These are phyloP conservation scores for Sweltsa coloradensis DNA, from an alignment of 1,140 invertebrate species.

Conservation along the genomic window DNA sequence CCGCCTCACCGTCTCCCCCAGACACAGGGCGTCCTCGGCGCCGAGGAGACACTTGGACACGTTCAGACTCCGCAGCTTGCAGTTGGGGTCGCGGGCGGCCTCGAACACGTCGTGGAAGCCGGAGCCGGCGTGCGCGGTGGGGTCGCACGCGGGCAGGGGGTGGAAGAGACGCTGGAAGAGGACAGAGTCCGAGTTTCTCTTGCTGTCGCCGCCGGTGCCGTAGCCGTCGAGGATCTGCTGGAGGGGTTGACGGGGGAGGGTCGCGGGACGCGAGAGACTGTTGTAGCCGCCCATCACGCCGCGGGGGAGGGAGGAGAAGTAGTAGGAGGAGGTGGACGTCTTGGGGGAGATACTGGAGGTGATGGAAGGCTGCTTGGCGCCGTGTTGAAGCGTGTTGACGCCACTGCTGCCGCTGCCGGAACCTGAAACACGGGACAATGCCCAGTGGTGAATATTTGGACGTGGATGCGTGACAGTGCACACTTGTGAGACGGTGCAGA, in stretches of 20 bases:
- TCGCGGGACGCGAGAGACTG: constrained; percentile 31
- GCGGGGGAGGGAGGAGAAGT: constrained; percentile 33
- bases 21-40: constrained; percentile 37
- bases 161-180: constrained; percentile 36
- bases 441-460: no score
- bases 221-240: constrained; percentile 23
- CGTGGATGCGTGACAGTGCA: no score
- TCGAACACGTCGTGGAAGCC: constrained; percentile 36
- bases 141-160: constrained; percentile 36
- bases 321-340: constrained; percentile 16
- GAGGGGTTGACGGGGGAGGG: constrained; percentile 32
- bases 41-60: constrained; percentile 28
- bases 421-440: constrained; percentile 20
- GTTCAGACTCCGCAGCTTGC: constrained; percentile 36
- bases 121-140: constrained; percentile 31
- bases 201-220: constrained; percentile 27
- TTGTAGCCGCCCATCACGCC: constrained; percentile 29
- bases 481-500: no score
- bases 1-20: constrained; percentile 38
- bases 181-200: constrained; percentile 37
- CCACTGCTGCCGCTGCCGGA: constrained; percentile 30
- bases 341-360: constrained; percentile 26
- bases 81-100: constrained; percentile 32
- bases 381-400: constrained; percentile 25
- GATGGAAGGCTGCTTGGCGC: constrained; percentile 12